phyloP scores from a whole-genome alignment of 2,888 invertebrate species.

The Uropetala carovei region DNA sequence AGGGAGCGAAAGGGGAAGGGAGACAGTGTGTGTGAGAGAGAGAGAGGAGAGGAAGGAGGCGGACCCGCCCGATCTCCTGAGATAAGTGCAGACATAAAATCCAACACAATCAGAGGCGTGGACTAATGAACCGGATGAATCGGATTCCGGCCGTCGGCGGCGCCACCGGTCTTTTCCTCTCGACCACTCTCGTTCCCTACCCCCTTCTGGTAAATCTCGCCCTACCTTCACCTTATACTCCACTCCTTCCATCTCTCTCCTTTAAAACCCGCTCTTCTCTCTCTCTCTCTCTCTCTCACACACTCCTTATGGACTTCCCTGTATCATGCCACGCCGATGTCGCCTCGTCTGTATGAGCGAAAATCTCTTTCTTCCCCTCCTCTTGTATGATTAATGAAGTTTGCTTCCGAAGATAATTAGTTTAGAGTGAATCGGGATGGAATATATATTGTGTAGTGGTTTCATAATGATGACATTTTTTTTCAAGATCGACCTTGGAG shows the following conservation, averaged over 20 bases:
- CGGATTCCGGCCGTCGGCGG: constrained; percentile 61
- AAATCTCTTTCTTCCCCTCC: neutral
- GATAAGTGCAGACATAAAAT: constrained; percentile 62
- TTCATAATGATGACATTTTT: neutral
- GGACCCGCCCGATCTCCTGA: constrained; percentile 26
- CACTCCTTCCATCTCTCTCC: neutral
- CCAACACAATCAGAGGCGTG: constrained; percentile 64
- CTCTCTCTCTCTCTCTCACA: neutral
- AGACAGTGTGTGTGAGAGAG: neutral
- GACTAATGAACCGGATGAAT: constrained; percentile 64
- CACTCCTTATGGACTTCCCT: neutral
- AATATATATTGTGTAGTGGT: constrained; percentile 14
- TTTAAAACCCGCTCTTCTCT: neutral
- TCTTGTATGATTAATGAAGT: constrained; percentile 11
- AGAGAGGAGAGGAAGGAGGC: neutral
- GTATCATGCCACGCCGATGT: neutral
- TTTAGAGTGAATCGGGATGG: neutral
- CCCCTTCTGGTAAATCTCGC: neutral
- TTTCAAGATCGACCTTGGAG: neutral
- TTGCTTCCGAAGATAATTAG: constrained; percentile 28
- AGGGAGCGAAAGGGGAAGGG: neutral
- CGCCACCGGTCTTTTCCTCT: constrained; percentile 56
- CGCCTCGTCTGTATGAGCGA: neutral
- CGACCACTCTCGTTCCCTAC: neutral
- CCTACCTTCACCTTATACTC: neutral